Evolutionary conservation across 1,140 invertebrate genomes (phyloP).

Genomic region (Papilio dardanus): DNA sequence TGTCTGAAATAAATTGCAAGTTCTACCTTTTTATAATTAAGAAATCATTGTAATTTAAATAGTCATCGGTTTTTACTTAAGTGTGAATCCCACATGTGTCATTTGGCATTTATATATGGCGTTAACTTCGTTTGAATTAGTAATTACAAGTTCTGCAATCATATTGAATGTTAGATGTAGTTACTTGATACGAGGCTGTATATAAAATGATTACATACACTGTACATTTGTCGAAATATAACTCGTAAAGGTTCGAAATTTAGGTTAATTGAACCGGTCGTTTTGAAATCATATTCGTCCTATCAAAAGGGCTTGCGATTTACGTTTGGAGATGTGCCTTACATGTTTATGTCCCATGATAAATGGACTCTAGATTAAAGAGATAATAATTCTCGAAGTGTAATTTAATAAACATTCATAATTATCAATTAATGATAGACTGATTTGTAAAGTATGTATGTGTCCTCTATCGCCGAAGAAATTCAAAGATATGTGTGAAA

Average conservation of each 20-base stretch:
- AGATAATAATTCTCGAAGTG: too few species aligned
- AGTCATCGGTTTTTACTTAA: background rate
- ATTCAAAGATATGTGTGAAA: too few species aligned
- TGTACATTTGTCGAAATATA: slow-evolving; percentile 4
- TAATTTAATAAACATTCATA: too few species aligned
- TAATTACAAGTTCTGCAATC: slow-evolving; percentile 7
- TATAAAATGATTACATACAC: slow-evolving; percentile 11
- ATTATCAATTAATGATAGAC: too few species aligned
- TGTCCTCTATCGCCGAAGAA: too few species aligned
- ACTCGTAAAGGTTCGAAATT: slow-evolving; percentile 16
- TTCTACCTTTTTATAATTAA: too few species aligned
- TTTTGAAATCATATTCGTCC: slow-evolving; percentile 19
- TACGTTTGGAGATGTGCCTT: background rate
- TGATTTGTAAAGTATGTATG: too few species aligned
- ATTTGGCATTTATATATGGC: background rate
- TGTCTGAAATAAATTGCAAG: too few species aligned
- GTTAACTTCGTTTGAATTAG: background rate
- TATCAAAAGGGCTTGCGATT: slow-evolving; percentile 17
- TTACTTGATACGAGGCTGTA: background rate
- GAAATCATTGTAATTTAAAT: background rate
- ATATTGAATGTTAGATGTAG: background rate
- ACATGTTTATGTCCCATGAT: background rate
- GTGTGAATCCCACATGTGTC: background rate
- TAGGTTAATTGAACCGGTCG: slow-evolving; percentile 14
- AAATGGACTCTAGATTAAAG: too few species aligned